A percentile compares a stretch with the other conserved stretches of the same genome.
Evolutionary conservation across 2,797 vertebrate genomes (phyloP).

Genomic region (Lithobates pipiens): DNA sequence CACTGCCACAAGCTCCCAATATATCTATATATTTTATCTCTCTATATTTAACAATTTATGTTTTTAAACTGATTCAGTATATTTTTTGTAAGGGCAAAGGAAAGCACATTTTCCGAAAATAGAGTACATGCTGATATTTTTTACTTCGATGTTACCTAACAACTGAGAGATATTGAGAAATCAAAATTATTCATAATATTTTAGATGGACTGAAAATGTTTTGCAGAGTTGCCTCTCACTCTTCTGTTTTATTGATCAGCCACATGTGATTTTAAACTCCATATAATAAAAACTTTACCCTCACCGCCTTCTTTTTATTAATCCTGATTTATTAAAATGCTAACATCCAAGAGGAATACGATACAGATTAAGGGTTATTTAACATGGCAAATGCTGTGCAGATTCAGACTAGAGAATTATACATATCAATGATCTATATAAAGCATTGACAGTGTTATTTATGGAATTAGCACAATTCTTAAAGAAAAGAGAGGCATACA

Average conservation of each 20-base stretch:
- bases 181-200: neutral
- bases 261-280: constrained; percentile 2
- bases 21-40: no score
- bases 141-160: neutral
- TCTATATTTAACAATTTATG: no score
- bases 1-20: no score
- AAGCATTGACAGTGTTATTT: constrained; percentile 32
- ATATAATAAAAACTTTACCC: neutral
- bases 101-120: neutral
- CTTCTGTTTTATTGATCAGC: neutral
- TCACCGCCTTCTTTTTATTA: neutral
- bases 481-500: constrained; percentile 29
- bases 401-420: constrained; percentile 3
- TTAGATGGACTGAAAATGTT: neutral
- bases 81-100: neutral
- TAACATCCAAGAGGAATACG: neutral
- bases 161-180: neutral
- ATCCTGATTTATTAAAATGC: constrained; percentile 19
- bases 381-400: neutral
- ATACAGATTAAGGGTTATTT: constrained; percentile 6
- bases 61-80: neutral
- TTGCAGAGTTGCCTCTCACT: neutral
- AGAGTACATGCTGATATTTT: neutral
- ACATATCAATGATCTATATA: constrained; percentile 37
- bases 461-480: constrained; percentile 26